Conservation (phyloP, 2,888 invertebrate genomes). For the Fragum whitleyi region DNA sequence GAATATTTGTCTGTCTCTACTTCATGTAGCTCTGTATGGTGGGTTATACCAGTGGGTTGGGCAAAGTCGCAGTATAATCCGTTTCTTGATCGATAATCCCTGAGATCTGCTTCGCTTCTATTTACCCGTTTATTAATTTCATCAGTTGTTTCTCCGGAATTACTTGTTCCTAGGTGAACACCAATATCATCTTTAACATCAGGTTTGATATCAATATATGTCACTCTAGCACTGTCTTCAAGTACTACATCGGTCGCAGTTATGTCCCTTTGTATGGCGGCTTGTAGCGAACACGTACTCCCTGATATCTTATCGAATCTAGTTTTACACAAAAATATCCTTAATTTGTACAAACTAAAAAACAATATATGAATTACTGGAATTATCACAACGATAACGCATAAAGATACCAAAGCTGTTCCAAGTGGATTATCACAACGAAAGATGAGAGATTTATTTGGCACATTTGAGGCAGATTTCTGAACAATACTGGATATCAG, state of each 20-base stretch:
- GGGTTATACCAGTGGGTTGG: constrained; percentile 35
- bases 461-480: neutral
- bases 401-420: constrained; percentile 35
- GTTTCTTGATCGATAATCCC: constrained; percentile 39
- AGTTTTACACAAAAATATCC: constrained; percentile 33
- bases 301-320: constrained; percentile 25
- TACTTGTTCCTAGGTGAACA: constrained; percentile 17
- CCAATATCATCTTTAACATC: constrained; percentile 47
- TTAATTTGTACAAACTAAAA: constrained; percentile 34
- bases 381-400: constrained; percentile 23
- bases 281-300: constrained; percentile 22
- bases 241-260: constrained; percentile 54
- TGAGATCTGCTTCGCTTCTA: constrained; percentile 51
- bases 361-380: constrained; percentile 43
- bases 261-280: constrained; percentile 40
- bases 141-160: neutral
- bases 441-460: constrained; percentile 8
- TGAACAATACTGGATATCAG: neutral
- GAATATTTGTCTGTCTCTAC: neutral
- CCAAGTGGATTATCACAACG: constrained; percentile 27
- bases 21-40: constrained; percentile 17
- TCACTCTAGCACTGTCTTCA: constrained; percentile 20
- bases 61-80: constrained; percentile 55
- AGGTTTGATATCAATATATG: constrained; percentile 46
- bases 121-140: neutral